Evolutionary conservation across 2,113 vertebrate species (phyloP).

Genomic region (Xenotilapia longispinis): DNA sequence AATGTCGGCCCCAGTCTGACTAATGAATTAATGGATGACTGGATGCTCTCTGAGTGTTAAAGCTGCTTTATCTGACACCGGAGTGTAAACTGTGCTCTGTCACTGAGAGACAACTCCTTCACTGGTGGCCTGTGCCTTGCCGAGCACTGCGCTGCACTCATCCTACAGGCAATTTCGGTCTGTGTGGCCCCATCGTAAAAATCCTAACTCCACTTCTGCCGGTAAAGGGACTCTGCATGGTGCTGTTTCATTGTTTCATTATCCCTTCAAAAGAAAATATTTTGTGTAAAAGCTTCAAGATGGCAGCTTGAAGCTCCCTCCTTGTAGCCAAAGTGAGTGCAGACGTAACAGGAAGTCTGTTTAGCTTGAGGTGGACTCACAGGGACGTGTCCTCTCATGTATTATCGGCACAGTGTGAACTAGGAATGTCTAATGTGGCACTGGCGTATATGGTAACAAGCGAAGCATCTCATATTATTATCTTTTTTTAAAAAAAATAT

Average conservation of each 20-base stretch:
- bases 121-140: not conserved
- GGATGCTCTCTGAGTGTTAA: not conserved
- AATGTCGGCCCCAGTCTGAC: not conserved
- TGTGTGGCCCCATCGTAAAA: not conserved
- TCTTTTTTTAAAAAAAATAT: not conserved
- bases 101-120: conserved; percentile 10
- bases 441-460: not conserved
- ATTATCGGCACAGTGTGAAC: not conserved
- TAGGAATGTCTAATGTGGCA: not conserved
- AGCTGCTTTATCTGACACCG: conserved; percentile 18
- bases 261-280: not conserved
- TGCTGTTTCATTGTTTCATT: not conserved
- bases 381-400: not conserved
- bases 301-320: not conserved
- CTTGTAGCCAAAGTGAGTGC: not conserved
- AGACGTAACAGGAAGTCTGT: not conserved
- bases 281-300: not conserved
- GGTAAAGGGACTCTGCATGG: not conserved
- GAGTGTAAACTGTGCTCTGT: not conserved
- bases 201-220: not conserved
- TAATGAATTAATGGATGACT: conserved; percentile 18
- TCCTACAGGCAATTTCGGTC: not conserved
- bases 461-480: not conserved
- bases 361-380: not conserved
- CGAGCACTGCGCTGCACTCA: not conserved